phyloP scores from a whole-genome alignment of 2,113 vertebrate genomes.

The Synchiropus splendidus region DNA sequence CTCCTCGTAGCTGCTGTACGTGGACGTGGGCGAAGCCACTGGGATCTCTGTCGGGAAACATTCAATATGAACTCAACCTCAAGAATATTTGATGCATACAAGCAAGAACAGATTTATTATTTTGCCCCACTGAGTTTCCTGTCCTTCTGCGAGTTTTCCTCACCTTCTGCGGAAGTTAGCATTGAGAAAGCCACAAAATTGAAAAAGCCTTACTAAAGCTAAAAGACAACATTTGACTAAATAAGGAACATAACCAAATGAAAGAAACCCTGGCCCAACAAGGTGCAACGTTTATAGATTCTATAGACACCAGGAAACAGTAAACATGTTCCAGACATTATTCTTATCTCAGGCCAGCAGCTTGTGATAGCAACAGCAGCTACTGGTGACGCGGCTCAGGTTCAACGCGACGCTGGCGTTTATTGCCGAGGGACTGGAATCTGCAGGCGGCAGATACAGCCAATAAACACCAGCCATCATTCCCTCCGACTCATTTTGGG shows the following conservation, averaged over 20 bases:
- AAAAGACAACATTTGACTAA: too few relatives aligned
- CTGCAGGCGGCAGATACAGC: slow-evolving; percentile 61
- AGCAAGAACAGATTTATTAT: not conserved
- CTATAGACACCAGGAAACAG: too few relatives aligned
- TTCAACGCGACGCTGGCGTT: slow-evolving; percentile 42
- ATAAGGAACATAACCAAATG: too few relatives aligned
- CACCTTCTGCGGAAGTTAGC: too few relatives aligned
- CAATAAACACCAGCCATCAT: slow-evolving; percentile 62
- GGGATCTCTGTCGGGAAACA: slow-evolving; percentile 79
- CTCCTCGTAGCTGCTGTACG: slow-evolving; percentile 83
- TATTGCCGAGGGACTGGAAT: slow-evolving; percentile 48
- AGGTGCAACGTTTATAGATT: too few relatives aligned
- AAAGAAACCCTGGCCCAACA: too few relatives aligned
- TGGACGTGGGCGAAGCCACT: slow-evolving; percentile 76
- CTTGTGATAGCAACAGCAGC: slow-evolving; percentile 14
- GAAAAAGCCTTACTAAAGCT: too few relatives aligned
- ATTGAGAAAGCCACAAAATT: too few relatives aligned
- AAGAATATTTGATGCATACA: too few relatives aligned
- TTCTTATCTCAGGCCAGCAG: slow-evolving; percentile 59
- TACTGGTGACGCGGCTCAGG: slow-evolving; percentile 17
- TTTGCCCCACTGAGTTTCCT: too few relatives aligned
- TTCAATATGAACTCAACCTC: too few relatives aligned
- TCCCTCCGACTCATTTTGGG: slow-evolving; percentile 31
- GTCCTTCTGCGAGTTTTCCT: too few relatives aligned
- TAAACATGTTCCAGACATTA: slow-evolving; percentile 15